Evolutionary conservation across 2,888 invertebrate genomes (phyloP), one percentile per base, ranked within the genome.

Genomic region (Trichogramma evanescens): DNA sequence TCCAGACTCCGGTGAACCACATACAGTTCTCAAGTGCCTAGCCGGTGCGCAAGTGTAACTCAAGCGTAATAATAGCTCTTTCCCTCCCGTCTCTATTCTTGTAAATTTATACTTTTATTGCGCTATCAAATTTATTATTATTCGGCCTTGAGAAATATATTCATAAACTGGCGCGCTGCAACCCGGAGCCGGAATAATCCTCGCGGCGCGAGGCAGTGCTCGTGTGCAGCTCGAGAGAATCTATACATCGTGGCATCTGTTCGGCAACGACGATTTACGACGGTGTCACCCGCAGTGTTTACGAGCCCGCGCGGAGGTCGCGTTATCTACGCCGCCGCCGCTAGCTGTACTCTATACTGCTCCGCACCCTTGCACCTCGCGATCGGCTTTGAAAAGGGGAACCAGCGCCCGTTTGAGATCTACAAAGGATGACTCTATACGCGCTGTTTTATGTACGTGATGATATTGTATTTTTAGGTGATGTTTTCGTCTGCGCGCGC

Each of bases 251-350:
- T 5, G 48, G 5, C 48, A n/a, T 6, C 10, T 7, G 10, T 13
- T 10, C 26, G 10, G 48, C 10, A 10, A 7, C 26, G 48, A 45
- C 54, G 58, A 59, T 59, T 59, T 59, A 59, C 58, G 58, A 54
- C 54, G 26, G 13, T 39, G 44, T 44, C 55, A 8, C 53, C 13
- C 52, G 44, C 41, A 39, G 54, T 59, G 54, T 59, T 59, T 59
- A 59, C 54, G 54, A 51, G 26, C 26, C 26, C 26, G 26, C 26
- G 26, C 2, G 26, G 26, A 13, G 5, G 10, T 48, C 26, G 44
- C 56, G 57, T 54, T 61, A 61, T 57, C 61, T 61, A 26, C 48
- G 53, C 7, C 49, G 46, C 56, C 46, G 51, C 13, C 8, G 55
- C 45, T 40, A 41, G 10, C 38, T 50, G 10, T 10, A 2, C 38